These are phyloP conservation scores for Mycalesis mineus DNA, from an alignment of 2,888 invertebrate genomes.

Conservation along the genomic window DNA sequence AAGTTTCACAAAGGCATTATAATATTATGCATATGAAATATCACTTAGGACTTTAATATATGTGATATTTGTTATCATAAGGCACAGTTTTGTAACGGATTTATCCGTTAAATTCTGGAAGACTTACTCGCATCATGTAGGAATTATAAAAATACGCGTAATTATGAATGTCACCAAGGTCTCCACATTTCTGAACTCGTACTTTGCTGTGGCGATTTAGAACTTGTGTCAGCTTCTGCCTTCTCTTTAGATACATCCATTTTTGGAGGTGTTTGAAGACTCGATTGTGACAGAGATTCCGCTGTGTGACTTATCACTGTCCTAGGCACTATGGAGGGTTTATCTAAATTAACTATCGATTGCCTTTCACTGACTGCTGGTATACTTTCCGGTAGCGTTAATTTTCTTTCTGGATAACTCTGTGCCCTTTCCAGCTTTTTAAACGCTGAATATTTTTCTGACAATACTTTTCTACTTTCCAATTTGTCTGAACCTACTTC, in stretches of 20 bases:
- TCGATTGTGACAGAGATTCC: constrained; percentile 56
- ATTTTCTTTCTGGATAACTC: constrained; percentile 40
- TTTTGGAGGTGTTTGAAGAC: constrained; percentile 25
- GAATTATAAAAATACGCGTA: not conserved
- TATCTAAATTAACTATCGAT: constrained; percentile 20
- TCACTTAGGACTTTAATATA: no score
- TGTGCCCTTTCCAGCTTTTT: constrained; percentile 42
- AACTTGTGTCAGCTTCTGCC: constrained; percentile 49
- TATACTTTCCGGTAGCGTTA: constrained; percentile 59
- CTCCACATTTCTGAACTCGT: constrained; percentile 65
- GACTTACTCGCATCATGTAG: no score
- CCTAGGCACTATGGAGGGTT: constrained; percentile 34
- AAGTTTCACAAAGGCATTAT: no score
- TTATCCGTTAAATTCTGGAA: constrained; percentile 19
- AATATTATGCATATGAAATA: no score
- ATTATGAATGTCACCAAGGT: constrained; percentile 54
- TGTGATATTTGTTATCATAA: not conserved
- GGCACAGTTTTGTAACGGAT: constrained; percentile 22
- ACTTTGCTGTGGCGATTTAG: constrained; percentile 58
- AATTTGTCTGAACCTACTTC: constrained; percentile 22
- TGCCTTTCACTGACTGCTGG: constrained; percentile 33
- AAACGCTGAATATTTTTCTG: constrained; percentile 47
- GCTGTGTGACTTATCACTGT: constrained; percentile 71
- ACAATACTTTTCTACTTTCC: constrained; percentile 31
- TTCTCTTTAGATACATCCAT: constrained; percentile 31